Conservation (phyloP, 2,797 vertebrate species). For the Squalus acanthias region DNA sequence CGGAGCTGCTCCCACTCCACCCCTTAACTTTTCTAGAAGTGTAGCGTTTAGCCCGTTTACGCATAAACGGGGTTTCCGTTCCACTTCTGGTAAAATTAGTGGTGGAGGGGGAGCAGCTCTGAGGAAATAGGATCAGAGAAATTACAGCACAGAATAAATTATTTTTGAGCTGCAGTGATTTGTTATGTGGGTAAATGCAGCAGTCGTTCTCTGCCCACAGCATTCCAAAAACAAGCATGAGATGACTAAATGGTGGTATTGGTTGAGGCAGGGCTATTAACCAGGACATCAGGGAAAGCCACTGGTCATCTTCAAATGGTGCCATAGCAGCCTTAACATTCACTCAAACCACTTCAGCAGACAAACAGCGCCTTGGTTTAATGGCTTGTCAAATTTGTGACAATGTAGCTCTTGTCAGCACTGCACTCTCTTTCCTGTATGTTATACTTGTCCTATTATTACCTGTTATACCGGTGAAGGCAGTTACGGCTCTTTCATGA, state of each 20-base stretch:
- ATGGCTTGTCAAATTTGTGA: background rate
- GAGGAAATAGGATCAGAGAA: background rate
- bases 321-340: background rate
- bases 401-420: background rate
- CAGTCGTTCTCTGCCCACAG: background rate
- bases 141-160: background rate
- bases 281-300: background rate
- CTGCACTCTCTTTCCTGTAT: background rate
- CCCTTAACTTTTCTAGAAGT: background rate
- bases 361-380: background rate
- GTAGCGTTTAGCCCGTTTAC: background rate
- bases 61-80: too few relatives aligned
- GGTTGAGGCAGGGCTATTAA: background rate
- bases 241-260: background rate
- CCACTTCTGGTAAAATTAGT: background rate
- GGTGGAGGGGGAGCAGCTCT: background rate
- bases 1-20: background rate
- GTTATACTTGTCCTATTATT: background rate
- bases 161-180: background rate
- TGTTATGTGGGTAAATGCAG: background rate
- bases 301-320: background rate
- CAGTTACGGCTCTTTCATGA: too few relatives aligned
- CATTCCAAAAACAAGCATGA: background rate
- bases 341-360: background rate
- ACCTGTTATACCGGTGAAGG: background rate